Base-by-base conservation (phyloP, 2,797 vertebrate genomes). In the Chrysolophus pictus region DNA sequence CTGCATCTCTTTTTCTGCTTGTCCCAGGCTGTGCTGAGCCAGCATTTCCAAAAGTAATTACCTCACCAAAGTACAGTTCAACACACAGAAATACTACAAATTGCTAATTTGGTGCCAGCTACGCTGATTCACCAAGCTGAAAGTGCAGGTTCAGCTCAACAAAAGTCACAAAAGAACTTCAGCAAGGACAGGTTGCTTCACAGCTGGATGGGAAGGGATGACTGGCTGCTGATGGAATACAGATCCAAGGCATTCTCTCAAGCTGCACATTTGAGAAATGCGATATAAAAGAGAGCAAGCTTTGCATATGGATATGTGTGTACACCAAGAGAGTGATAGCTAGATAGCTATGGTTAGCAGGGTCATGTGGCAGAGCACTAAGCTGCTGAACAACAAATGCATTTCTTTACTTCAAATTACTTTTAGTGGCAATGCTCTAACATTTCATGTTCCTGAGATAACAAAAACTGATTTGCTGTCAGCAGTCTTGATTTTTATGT, bases 41-140 rank as follows among this genome's bases (percentile, higher is more conserved):
- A 56, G 74, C 64, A 55, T 84, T 94, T 94, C 71, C 64, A 73
- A 69, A 94, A 94, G 70, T 64, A 95, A 95, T 94, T 93, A 87
- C 77, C 31, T 83, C 71, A 87, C 15, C 11, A 1, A 86, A 70
- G 5, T 63, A 11, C 49, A 63, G 39, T 3, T 21, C 23, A 94
- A 91, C 13, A 91, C 19, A 44, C 53, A 88, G 59, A 93, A 94
- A 94, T 41, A 55, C 28, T 26, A 82, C 37, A 71, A 82, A 84
- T 74, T 91, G 18, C 37, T 93, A 84, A 82, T 88, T 94, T 41
- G 0, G 1, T 62, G 80, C 56, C 84, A 83, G 39, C 28, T 76
- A 58, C 1, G 1, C 44, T 79, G 58, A 71, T 49, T 82, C 29
- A 35, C 47, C 9, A 10, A 39, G 28, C 14, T 68, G 64, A 87